phyloP scores from a whole-genome alignment of 2,797 vertebrate genomes.

The Oreochromis mossambicus region DNA sequence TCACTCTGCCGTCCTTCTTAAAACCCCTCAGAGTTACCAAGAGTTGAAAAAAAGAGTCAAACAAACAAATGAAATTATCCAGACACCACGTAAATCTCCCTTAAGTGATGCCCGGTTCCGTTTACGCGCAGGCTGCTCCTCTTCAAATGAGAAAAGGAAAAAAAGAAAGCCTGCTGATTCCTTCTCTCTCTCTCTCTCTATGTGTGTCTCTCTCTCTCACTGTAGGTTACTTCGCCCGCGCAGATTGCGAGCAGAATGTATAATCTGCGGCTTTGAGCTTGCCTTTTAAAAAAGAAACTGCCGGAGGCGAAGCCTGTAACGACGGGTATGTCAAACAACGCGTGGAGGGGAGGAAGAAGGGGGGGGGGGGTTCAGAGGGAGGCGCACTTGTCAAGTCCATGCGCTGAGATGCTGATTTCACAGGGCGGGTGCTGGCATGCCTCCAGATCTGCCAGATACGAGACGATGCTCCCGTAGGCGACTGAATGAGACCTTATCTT shows the following conservation, averaged over 20 bases:
- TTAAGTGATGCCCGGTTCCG: conserved; percentile 24
- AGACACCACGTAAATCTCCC: neutral
- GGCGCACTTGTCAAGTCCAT: conserved; percentile 65
- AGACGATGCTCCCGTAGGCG: conserved; percentile 48
- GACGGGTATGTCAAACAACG: conserved; percentile 68
- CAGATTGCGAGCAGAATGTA: conserved; percentile 85
- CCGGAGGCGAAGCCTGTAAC: conserved; percentile 74
- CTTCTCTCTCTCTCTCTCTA: conserved; percentile 43
- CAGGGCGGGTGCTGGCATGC: conserved; percentile 74
- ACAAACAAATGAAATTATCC: neutral
- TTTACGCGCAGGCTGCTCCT: conserved; percentile 43
- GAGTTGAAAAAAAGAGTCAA: neutral
- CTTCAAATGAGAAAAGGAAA: conserved; percentile 24
- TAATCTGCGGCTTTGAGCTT: conserved; percentile 80
- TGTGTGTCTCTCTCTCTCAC: conserved; percentile 38
- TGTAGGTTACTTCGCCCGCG: conserved; percentile 75
- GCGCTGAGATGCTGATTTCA: conserved; percentile 64
- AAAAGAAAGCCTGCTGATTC: neutral
- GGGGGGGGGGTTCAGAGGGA: conserved; percentile 5
- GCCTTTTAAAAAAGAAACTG: conserved; percentile 88
- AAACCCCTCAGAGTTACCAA: neutral
- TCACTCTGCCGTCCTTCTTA: neutral
- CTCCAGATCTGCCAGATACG: conserved; percentile 60
- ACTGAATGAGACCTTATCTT: conserved; percentile 13
- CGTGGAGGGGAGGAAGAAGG: conserved; percentile 28